These are phyloP conservation scores for Raja brachyura DNA, from an alignment of 2,113 vertebrate genomes.

Conservation along the genomic window DNA sequence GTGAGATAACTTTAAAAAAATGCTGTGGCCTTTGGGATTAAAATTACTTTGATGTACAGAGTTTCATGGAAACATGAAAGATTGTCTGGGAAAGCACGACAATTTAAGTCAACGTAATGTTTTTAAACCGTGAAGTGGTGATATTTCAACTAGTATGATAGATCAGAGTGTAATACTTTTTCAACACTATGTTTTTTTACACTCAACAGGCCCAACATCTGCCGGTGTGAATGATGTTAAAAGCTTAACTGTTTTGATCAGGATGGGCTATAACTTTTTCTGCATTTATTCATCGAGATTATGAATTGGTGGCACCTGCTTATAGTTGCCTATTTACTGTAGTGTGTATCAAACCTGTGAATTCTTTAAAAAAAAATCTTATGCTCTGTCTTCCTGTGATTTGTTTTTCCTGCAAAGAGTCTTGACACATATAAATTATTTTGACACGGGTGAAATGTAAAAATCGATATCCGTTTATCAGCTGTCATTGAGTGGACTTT, in stretches of 20 bases:
- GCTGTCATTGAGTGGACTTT: constrained; percentile 60
- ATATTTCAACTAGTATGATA: neutral
- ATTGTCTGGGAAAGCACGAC: neutral
- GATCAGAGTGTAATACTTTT: neutral
- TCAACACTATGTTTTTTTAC: neutral
- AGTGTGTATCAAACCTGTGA: constrained; percentile 69
- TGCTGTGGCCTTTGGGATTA: neutral
- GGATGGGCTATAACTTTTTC: neutral
- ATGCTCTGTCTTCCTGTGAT: constrained; percentile 61
- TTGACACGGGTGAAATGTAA: constrained; percentile 75
- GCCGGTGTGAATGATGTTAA: neutral
- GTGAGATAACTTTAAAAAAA: neutral
- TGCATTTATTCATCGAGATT: neutral
- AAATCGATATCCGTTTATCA: constrained; percentile 88
- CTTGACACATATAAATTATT: constrained; percentile 87
- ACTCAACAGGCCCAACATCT: neutral
- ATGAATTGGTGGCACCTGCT: neutral
- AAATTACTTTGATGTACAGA: neutral
- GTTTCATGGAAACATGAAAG: neutral
- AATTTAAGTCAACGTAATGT: neutral
- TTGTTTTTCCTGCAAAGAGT: constrained; percentile 53
- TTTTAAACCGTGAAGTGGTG: neutral
- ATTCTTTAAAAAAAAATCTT: constrained; percentile 76
- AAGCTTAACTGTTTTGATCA: constrained; percentile 1
- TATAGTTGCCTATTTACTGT: constrained; percentile 64